A percentile compares a stretch with the other conserved stretches of the same genome.
Conservation (phyloP, 2,113 vertebrate species). For the Tamias sibiricus region DNA sequence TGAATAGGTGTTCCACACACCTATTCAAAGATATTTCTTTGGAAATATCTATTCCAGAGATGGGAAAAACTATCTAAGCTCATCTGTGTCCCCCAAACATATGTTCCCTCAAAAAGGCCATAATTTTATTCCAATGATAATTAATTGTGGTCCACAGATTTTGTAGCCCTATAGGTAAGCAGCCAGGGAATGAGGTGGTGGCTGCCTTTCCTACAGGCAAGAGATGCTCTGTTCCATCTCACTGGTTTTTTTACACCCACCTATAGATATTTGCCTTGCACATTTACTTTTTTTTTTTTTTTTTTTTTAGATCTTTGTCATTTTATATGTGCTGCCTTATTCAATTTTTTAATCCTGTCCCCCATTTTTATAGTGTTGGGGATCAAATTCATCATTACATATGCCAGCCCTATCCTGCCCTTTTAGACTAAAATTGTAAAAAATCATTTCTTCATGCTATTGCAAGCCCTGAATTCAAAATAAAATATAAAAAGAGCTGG, state of each 20-base stretch:
- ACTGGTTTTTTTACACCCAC: not conserved
- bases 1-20: too few species aligned
- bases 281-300: too few species aligned
- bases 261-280: not conserved
- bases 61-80: not conserved
- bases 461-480: not conserved
- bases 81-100: not conserved
- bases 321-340: not conserved
- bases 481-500: too few species aligned
- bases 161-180: not conserved
- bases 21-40: not conserved
- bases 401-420: not conserved
- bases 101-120: not conserved
- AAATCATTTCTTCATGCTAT: not conserved
- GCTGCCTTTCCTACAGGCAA: not conserved
- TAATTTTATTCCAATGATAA: not conserved
- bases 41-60: not conserved
- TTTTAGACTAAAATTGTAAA: not conserved
- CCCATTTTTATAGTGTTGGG: not conserved
- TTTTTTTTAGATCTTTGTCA: not conserved
- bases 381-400: not conserved
- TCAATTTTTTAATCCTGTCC: not conserved
- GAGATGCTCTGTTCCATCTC: not conserved
- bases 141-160: not conserved
- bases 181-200: not conserved